Conservation (phyloP, 2,797 vertebrate genomes). For the Pangasius larnaudii region DNA sequence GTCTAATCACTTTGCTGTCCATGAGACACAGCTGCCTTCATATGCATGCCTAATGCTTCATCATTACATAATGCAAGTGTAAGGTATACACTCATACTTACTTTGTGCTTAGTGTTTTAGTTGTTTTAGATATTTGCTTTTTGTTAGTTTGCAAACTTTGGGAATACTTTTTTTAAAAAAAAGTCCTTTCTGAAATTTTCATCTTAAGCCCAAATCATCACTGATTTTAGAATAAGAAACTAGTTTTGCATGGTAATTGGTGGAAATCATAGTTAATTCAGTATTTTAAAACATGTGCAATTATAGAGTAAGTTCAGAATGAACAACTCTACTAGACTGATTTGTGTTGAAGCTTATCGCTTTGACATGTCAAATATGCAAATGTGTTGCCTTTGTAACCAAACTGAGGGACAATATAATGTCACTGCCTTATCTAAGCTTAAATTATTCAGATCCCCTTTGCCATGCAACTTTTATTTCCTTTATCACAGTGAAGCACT, state of each 20-base stretch:
- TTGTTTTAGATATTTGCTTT: background rate
- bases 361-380: slow-evolving; percentile 51
- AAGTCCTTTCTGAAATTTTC: background rate
- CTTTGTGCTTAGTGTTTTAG: background rate
- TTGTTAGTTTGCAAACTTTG: background rate
- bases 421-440: slow-evolving; percentile 52
- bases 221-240: background rate
- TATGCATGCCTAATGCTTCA: slow-evolving; percentile 2
- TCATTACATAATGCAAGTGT: background rate
- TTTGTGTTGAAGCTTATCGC: slow-evolving; percentile 12
- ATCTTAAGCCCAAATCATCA: background rate
- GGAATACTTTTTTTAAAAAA: background rate
- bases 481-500: slow-evolving; percentile 44
- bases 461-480: slow-evolving; percentile 40
- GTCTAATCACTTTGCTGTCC: slow-evolving; percentile 65
- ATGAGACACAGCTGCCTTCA: slow-evolving; percentile 53
- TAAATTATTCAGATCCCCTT: slow-evolving; percentile 52
- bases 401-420: slow-evolving; percentile 55
- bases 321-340: background rate
- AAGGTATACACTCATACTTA: background rate
- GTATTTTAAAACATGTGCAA: background rate
- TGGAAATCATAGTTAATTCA: slow-evolving; percentile 12
- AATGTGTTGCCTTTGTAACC: slow-evolving; percentile 46
- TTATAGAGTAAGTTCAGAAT: background rate
- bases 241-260: background rate